Evolutionary conservation across 1,140 invertebrate species (phyloP), one percentile per base, ranked within the genome.

Genomic region (Phenacoccus solenopsis): DNA sequence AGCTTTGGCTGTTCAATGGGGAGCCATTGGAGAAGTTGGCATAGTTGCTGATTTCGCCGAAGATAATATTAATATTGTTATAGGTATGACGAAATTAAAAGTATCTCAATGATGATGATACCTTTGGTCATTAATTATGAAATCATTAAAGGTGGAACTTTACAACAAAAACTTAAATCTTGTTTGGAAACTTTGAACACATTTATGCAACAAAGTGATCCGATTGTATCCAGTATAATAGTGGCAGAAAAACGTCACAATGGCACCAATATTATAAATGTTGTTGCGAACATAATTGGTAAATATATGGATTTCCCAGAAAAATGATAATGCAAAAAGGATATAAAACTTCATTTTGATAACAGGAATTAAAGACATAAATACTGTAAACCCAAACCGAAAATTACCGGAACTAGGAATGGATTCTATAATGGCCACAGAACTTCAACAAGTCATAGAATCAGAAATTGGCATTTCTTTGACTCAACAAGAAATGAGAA

Each of bases 31-130:
- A 59, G 87, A 88, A 74, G 82, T 84, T 30, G 87, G 87, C 67
- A 75, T 88, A 3, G 84, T 93, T 21, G 85, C 90, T 10, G 89
- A 93, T 72, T 87, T 87, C 80, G 88, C 90, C 77, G 89, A 90
- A 70, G 86, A 89, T 57, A 86, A 91, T 75, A 84, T 88, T 38
- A 88, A 90, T 73, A 77, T 86, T 49, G 85, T 85, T 75, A 87
- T 88, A 69, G 84, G 75, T 75, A 67, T 67, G 22, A n/a, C n/a
- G n/a, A n/a, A n/a, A n/a, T n/a, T n/a, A n/a, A n/a, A n/a, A n/a
- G n/a, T n/a, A n/a, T n/a, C n/a, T n/a, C n/a, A n/a, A n/a, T n/a
- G n/a, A n/a, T n/a, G n/a, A n/a, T n/a, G n/a, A n/a, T n/a, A n/a
- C n/a, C n/a, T n/a, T n/a, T n/a, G n/a, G n/a, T n/a, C n/a, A n/a